A percentile compares a stretch with the other conserved stretches of the same genome.
Conservation (phyloP, 1,140 invertebrate species). For the Eurosta solidaginis region DNA sequence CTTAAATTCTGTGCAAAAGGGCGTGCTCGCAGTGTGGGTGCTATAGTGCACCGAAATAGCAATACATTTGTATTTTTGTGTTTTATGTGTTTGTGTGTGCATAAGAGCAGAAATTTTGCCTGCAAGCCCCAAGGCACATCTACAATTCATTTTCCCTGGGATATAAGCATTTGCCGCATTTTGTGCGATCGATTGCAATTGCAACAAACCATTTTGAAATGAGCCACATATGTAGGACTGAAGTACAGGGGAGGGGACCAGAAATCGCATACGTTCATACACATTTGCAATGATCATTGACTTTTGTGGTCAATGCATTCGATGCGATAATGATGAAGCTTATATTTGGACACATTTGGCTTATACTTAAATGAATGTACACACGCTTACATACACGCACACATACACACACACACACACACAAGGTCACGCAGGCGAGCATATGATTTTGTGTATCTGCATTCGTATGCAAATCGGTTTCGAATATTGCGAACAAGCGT, state of each 20-base stretch:
- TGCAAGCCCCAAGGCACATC: neutral
- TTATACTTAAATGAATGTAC: no score
- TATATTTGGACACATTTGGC: neutral
- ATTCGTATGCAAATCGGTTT: no score
- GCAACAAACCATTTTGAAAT: neutral
- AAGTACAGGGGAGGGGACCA: neutral
- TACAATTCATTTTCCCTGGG: constrained; percentile 1
- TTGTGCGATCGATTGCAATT: neutral
- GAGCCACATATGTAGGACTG: neutral
- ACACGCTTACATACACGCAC: neutral
- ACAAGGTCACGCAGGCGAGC: neutral
- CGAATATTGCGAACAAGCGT: no score
- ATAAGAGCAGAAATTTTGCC: neutral
- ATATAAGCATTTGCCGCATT: constrained; percentile 6
- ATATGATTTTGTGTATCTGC: neutral
- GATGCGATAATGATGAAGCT: constrained; percentile 15
- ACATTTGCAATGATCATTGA: neutral
- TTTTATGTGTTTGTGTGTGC: neutral
- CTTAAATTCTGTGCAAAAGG: neutral
- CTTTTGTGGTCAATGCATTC: constrained; percentile 25
- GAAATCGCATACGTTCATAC: neutral
- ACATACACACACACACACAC: neutral
- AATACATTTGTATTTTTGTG: neutral
- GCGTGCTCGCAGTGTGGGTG: neutral
- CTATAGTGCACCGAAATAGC: neutral